Conservation (phyloP, 1,140 invertebrate genomes). For the Theocolax elegans region DNA sequence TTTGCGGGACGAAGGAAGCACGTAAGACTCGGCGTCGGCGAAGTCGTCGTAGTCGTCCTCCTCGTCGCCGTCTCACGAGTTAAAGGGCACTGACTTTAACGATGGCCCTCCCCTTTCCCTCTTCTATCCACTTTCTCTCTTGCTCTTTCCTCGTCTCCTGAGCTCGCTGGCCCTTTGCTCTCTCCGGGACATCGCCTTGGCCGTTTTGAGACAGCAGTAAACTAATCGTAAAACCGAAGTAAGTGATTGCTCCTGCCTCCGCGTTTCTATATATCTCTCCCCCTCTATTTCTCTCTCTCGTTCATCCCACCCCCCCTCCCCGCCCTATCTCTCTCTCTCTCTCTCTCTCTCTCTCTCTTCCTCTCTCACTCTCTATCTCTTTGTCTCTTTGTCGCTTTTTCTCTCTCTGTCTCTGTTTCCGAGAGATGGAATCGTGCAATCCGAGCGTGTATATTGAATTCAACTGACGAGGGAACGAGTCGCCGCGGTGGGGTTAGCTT, state of each 20-base stretch:
- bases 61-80: constrained; percentile 8
- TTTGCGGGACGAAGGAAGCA: not conserved
- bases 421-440: not conserved
- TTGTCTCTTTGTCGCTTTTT: too few relatives aligned
- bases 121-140: not conserved
- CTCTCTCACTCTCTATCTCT: too few relatives aligned
- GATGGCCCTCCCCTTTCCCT: constrained; percentile 1
- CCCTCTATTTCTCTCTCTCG: not conserved
- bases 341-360: not conserved
- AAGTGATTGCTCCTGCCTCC: constrained; percentile 48
- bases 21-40: not conserved
- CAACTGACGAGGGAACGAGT: not conserved
- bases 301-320: not conserved
- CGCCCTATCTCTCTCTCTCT: not conserved
- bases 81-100: constrained; percentile 32
- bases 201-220: constrained; percentile 46
- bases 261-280: not conserved
- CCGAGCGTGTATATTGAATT: constrained; percentile 2
- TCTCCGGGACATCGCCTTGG: not conserved
- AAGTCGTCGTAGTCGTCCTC: not conserved
- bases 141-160: not conserved
- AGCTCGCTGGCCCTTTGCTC: constrained; percentile 1
- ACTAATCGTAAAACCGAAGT: constrained; percentile 54
- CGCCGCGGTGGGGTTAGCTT: not conserved
- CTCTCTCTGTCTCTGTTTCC: too few relatives aligned